These are phyloP conservation scores for Aleiodes sp. DNA, from an alignment of 1,140 invertebrate genomes.

Conservation along the genomic window DNA sequence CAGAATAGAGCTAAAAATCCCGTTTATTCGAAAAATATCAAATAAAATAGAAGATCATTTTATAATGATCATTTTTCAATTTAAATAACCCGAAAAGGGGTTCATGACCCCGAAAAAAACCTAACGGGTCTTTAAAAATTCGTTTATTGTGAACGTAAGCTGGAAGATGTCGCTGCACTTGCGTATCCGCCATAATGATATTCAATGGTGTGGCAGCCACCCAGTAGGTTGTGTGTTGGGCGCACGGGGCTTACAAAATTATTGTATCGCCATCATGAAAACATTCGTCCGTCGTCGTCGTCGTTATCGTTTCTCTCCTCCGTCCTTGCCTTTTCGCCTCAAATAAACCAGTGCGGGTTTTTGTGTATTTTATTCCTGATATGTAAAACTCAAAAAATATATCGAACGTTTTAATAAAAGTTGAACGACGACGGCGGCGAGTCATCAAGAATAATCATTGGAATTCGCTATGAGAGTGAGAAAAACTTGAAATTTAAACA, in stretches of 20 bases:
- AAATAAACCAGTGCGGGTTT: slow-evolving; percentile 32
- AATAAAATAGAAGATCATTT: too few relatives aligned
- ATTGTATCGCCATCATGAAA: slow-evolving; percentile 57
- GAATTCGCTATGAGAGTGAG: too few relatives aligned
- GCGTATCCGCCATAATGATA: slow-evolving; percentile 2
- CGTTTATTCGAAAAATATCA: too few relatives aligned
- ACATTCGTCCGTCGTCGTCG: slow-evolving; percentile 50
- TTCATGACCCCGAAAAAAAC: slow-evolving; percentile 13
- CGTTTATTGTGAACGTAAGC: slow-evolving; percentile 6
- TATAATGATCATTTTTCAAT: neutral
- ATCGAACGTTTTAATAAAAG: neutral
- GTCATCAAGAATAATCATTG: neutral
- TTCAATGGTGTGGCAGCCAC: neutral
- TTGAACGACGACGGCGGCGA: slow-evolving; percentile 24
- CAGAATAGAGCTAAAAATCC: too few relatives aligned
- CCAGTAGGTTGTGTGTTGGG: slow-evolving; percentile 36
- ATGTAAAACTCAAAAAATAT: slow-evolving; percentile 6
- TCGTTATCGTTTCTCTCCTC: slow-evolving; percentile 43
- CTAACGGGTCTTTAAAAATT: slow-evolving; percentile 17
- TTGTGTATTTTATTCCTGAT: neutral
- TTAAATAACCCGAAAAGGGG: slow-evolving; percentile 1
- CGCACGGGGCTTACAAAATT: slow-evolving; percentile 9
- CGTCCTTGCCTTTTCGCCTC: slow-evolving; percentile 36
- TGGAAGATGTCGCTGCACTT: neutral
- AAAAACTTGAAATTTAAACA: too few relatives aligned